phyloP scores from a whole-genome alignment of 2,113 vertebrate species.

The Pluvianellus socialis region DNA sequence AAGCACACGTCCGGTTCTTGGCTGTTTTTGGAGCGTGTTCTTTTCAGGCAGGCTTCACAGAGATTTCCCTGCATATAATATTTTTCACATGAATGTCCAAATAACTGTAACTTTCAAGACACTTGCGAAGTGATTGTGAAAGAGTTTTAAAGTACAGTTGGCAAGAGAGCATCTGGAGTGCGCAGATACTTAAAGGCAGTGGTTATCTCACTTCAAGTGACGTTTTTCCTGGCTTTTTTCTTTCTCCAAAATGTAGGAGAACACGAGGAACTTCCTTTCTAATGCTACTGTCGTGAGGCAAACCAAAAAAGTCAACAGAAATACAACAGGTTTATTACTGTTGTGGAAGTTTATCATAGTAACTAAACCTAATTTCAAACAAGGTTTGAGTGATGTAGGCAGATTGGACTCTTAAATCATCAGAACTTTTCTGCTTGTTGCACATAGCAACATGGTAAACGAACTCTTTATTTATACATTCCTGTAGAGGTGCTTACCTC shows the following conservation, averaged over 20 bases:
- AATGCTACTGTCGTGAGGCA: not conserved
- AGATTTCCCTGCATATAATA: not conserved
- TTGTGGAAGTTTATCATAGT: not conserved
- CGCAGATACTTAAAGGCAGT: not conserved
- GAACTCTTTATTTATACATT: not conserved
- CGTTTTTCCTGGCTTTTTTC: not conserved
- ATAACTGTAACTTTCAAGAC: not conserved
- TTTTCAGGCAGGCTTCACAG: not conserved
- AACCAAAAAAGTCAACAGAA: not conserved
- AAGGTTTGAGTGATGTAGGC: not conserved
- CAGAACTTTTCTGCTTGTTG: not conserved
- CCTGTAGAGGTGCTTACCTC: accelerated
- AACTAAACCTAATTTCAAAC: not conserved
- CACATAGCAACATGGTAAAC: not conserved
- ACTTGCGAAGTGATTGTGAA: not conserved
- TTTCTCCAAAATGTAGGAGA: not conserved
- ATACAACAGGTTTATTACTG: not conserved
- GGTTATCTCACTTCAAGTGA: not conserved
- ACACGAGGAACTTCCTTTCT: not conserved
- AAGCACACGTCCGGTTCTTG: not conserved
- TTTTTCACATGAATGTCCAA: not conserved
- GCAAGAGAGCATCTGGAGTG: not conserved
- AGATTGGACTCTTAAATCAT: not conserved
- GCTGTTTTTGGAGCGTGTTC: accelerated
- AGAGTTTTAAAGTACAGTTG: not conserved